Evolutionary conservation across 2,113 vertebrate genomes (phyloP).

Genomic region (Mastomys coucha): DNA sequence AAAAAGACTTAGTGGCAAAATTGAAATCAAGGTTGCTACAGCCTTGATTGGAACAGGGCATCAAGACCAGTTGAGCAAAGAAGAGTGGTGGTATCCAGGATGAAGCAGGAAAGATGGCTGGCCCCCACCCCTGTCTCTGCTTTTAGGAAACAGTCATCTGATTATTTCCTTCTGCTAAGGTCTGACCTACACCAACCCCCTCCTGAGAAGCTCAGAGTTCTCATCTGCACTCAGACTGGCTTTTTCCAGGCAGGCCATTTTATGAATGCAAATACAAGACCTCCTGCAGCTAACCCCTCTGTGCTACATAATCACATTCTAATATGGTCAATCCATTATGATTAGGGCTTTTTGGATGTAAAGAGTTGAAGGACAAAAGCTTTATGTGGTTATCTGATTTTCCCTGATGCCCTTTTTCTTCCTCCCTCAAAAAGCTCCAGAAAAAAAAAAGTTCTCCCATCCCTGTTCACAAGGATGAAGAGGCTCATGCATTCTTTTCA

Average conservation of each 20-base stretch:
- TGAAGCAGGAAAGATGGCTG: not conserved
- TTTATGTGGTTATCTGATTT: constrained; percentile 7
- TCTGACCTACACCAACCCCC: constrained; percentile 60
- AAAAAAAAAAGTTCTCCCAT: not conserved
- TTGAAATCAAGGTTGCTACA: constrained; percentile 19
- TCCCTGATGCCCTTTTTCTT: not conserved
- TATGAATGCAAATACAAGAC: constrained; percentile 65
- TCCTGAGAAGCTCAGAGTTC: not conserved
- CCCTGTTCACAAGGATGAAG: not conserved
- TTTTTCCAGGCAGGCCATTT: constrained; percentile 53
- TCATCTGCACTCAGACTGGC: not conserved
- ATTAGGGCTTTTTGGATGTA: not conserved
- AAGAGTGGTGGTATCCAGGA: not conserved
- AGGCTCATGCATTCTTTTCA: not conserved
- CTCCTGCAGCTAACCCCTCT: constrained; percentile 49
- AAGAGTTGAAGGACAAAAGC: constrained; percentile 58
- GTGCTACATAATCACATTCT: constrained; percentile 25
- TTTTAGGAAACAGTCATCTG: constrained; percentile 88
- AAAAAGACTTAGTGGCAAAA: not conserved
- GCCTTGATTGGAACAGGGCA: not conserved
- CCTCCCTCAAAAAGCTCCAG: not conserved
- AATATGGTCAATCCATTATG: constrained; percentile 18
- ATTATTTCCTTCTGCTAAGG: constrained; percentile 85
- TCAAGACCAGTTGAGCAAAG: not conserved
- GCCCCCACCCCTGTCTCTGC: not conserved